Evolutionary conservation across 1,140 invertebrate genomes (phyloP).

Genomic region (Brachionus angularis): DNA sequence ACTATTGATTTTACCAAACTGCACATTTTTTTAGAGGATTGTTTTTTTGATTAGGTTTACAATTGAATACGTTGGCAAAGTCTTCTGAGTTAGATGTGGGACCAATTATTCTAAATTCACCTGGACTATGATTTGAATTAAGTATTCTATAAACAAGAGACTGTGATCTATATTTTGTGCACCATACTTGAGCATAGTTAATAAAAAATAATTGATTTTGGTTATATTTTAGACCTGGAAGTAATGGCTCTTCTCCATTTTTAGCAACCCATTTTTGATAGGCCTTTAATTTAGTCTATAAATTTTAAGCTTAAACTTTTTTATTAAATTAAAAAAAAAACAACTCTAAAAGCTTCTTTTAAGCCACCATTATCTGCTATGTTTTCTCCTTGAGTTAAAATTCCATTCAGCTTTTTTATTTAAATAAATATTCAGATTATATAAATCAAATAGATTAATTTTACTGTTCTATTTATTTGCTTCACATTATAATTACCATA

Average conservation of each 20-base stretch:
- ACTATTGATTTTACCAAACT: constrained; percentile 73
- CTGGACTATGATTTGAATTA: constrained; percentile 38
- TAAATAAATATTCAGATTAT: not conserved
- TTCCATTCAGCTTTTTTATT: constrained; percentile 55
- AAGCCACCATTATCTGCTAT: constrained; percentile 62
- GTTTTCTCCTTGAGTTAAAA: constrained; percentile 60
- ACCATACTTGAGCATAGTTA: constrained; percentile 66
- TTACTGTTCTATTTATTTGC: constrained; percentile 40
- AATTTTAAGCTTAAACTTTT: not conserved
- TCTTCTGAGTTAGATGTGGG: constrained; percentile 86
- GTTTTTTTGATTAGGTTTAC: constrained; percentile 75
- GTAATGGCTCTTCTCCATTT: constrained; percentile 57
- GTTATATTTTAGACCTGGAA: constrained; percentile 66
- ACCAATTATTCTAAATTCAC: constrained; percentile 66
- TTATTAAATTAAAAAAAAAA: constrained; percentile 33
- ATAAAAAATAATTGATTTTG: constrained; percentile 69
- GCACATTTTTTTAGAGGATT: constrained; percentile 84
- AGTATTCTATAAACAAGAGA: constrained; percentile 35
- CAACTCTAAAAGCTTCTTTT: constrained; percentile 57
- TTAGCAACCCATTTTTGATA: constrained; percentile 63
- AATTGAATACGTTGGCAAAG: constrained; percentile 70
- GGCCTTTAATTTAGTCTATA: constrained; percentile 52
- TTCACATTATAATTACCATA: constrained; percentile 5
- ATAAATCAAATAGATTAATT: not conserved
- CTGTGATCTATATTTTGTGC: constrained; percentile 32